phyloP scores from a whole-genome alignment of 1,140 invertebrate genomes.

The Drosophila eugracilis region DNA sequence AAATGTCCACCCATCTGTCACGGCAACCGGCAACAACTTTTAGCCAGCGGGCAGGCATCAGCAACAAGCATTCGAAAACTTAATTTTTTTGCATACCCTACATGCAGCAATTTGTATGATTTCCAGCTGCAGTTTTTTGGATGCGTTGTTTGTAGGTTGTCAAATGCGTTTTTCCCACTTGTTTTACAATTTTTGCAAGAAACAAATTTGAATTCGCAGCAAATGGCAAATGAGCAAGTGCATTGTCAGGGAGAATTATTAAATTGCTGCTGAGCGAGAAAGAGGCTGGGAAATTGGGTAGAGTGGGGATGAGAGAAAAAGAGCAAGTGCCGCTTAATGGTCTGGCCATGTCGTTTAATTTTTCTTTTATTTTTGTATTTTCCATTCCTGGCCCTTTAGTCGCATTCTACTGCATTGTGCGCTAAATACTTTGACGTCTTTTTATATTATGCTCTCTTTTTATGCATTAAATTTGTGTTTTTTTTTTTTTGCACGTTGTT shows the following conservation, averaged over 20 bases:
- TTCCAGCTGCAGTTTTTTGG: constrained; percentile 45
- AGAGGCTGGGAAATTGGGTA: not conserved
- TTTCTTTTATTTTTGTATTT: constrained; percentile 32
- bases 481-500: constrained; percentile 11
- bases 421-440: constrained; percentile 58
- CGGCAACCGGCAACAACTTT: constrained; percentile 55
- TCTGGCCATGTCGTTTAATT: constrained; percentile 53
- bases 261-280: constrained; percentile 34
- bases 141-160: constrained; percentile 27
- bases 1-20: constrained; percentile 81
- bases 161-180: constrained; percentile 31
- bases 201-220: constrained; percentile 58
- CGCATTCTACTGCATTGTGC: constrained; percentile 63
- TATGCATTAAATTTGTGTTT: constrained; percentile 13
- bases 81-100: constrained; percentile 35
- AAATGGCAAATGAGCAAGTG: constrained; percentile 61
- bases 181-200: constrained; percentile 49
- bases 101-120: constrained; percentile 68
- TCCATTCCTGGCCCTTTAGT: constrained; percentile 24
- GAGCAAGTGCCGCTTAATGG: constrained; percentile 53
- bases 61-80: constrained; percentile 60
- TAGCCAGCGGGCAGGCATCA: constrained; percentile 53
- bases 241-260: constrained; percentile 62
- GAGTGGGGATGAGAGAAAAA: constrained; percentile 4
- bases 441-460: constrained; percentile 19